Evolutionary conservation across 2,888 invertebrate genomes (phyloP), one percentile per base, ranked within the genome.

Genomic region (Drosophila incognita): DNA sequence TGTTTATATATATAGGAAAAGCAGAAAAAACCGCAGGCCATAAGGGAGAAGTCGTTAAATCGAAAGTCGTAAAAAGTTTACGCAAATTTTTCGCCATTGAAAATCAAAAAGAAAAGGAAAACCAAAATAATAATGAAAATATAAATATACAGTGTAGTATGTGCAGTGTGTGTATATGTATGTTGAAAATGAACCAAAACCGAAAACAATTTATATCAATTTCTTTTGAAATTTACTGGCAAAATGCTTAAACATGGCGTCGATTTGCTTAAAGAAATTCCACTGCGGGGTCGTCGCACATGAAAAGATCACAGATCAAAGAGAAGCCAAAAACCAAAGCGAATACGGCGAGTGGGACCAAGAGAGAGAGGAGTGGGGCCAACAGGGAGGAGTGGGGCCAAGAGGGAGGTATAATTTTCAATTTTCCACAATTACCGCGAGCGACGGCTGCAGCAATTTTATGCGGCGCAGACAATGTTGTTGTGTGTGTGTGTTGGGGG

Each of bases 261-360:
- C 90, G 91, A 90, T 90, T 91, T 91, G 91, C 87, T 91, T 91
- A 87, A 91, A 91, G 83, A 83, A 88, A 79, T 82, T 87, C 85
- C 79, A 75, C 65, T 70, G 87, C 46, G 69, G 66, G 63, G 74
- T 70, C 74, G 74, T 68, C 77, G 74, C 68, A 86, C 86, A 88
- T 73, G 81, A 81, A 78, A 90, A 87, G 71, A 69, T 76, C 68
- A 69, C 67, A 89, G 87, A 87, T 87, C 87, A 87, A 87, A 87
- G 90, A 69, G 71, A 79, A 82, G 56, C 60, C 62, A 70, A 59
- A 66, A 66, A 60, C 48, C 60, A 52, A 48, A 29, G 51, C 29
- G 51, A 51, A 51, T 51, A n/a, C 2, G n/a, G 7, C 8, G 13
- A 21, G 33, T 6, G 31, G 31, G 11, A 1, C 24, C 11, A 33